Conservation (phyloP, 2,797 vertebrate species). For the Megaceryle alcyon region DNA sequence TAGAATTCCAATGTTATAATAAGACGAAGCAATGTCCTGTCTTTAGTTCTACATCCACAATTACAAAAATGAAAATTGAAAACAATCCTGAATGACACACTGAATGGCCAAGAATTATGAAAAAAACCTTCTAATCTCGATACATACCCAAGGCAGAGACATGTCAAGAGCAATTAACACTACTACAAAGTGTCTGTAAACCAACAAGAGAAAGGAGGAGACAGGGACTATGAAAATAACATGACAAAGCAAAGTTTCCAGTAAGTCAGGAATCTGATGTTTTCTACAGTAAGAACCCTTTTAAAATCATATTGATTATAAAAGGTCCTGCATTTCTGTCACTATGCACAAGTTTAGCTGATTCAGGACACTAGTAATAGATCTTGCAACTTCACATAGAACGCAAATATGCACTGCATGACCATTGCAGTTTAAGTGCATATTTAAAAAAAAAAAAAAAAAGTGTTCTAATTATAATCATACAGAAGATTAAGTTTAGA, state of each 20-base stretch:
- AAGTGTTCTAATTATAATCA: background rate
- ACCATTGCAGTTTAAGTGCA: background rate
- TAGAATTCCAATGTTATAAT: background rate
- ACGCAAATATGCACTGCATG: background rate
- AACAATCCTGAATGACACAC: background rate
- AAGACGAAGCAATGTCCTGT: background rate
- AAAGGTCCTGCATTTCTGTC: background rate
- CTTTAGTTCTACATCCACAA: background rate
- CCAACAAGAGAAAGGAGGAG: background rate
- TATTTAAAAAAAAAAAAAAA: background rate
- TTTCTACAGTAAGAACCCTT: background rate
- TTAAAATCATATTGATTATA: background rate
- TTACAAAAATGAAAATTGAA: background rate
- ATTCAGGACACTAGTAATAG: background rate
- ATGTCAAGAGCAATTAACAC: background rate
- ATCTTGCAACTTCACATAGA: background rate
- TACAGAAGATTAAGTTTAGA: background rate
- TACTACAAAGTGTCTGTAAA: background rate
- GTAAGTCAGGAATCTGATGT: background rate
- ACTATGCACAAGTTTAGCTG: background rate
- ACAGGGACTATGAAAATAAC: background rate
- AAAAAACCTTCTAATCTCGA: background rate
- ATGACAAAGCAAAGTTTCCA: background rate
- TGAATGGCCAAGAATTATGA: background rate
- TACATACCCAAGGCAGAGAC: background rate